These are phyloP conservation scores for Pollenia griseotomentosa DNA, from an alignment of 2,888 invertebrate genomes.

Conservation along the genomic window DNA sequence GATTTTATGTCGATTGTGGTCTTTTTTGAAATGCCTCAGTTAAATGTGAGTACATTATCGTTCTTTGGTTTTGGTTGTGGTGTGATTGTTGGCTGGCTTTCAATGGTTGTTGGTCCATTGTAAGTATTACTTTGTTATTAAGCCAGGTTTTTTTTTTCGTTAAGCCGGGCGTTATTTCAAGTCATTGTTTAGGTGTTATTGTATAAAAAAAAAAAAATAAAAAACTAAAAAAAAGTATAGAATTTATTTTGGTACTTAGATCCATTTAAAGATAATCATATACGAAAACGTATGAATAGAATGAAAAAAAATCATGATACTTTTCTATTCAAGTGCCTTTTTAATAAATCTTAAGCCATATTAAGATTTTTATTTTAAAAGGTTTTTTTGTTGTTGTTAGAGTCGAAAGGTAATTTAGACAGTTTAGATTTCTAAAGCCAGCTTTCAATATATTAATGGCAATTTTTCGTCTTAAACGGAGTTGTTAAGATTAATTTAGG, in stretches of 20 bases:
- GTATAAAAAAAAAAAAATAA: constrained; percentile 34
- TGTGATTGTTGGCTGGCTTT: constrained; percentile 17
- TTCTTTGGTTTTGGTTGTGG: constrained; percentile 16
- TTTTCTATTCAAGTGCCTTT: constrained; percentile 23
- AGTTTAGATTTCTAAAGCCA: neutral
- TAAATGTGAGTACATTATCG: constrained; percentile 72
- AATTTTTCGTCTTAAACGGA: no score
- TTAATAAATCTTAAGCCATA: constrained; percentile 32
- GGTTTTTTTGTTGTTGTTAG: neutral
- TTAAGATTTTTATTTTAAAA: constrained; percentile 5
- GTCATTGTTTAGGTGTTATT: constrained; percentile 70
- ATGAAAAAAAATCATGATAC: constrained; percentile 11
- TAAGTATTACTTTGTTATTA: constrained; percentile 2
- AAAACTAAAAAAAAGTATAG: constrained; percentile 8
- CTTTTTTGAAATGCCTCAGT: constrained; percentile 67
- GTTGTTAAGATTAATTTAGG: no score
- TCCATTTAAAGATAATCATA: constrained; percentile 64
- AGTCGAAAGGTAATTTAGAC: neutral
- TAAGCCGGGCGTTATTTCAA: constrained; percentile 61
- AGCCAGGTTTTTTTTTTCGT: constrained; percentile 39
- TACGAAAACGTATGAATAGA: constrained; percentile 32
- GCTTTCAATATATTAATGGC: constrained; percentile 2
- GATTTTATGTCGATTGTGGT: constrained; percentile 69
- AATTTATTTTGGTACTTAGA: constrained; percentile 64
- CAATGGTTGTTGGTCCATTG: neutral